Evolutionary conservation across 2,113 vertebrate species (phyloP), one percentile per base, ranked within the genome.

Genomic region (Ameiurus melas): DNA sequence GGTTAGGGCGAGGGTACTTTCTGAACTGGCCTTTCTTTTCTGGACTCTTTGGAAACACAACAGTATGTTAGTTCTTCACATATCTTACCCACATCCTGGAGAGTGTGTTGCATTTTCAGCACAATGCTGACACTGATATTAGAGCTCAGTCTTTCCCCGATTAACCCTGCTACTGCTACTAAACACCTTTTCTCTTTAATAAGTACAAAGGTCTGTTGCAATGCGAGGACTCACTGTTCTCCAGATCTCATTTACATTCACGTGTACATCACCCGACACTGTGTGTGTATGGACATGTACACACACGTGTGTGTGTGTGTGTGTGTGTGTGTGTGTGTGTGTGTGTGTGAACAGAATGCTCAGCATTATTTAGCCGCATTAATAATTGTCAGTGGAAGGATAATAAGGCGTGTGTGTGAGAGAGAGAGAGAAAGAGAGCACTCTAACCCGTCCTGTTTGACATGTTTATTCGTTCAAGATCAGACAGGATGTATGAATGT

Each of bases 81-180:
- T 53, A 22, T 81, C 53, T 80, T 58, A 81, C n/a, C 78, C 77
- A 81, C 78, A 58, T 81, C 53, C 78, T 81, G 78, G 8, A 81
- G 78, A 58, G 53, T 5, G 53, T 58, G 33, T 30, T 58, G 6
- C 78, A 20, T 80, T 80, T 55, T 57, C 53, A 80, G 4, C 33
- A 80, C 51, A 53, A 57, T 33, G 78, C 27, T 55, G n/a, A 57
- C 30, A 33, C 47, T 57, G 53, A 33, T 9, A 22, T 33, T 81
- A 57, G 5, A 20, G 78, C 78, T 30, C 53, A 57, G 9, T 12
- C 8, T 10, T 5, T 33, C 53, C 17, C 43, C 20, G 30, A 33
- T 33, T 30, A 36, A 57, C n/a, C 78, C 53, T 27, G 22, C 2
- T 47, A 25, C 39, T 75, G 71, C 47, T 51, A 77, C 22, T 10